Conservation (phyloP, 2,888 invertebrate genomes). For the Suillia variegata region DNA sequence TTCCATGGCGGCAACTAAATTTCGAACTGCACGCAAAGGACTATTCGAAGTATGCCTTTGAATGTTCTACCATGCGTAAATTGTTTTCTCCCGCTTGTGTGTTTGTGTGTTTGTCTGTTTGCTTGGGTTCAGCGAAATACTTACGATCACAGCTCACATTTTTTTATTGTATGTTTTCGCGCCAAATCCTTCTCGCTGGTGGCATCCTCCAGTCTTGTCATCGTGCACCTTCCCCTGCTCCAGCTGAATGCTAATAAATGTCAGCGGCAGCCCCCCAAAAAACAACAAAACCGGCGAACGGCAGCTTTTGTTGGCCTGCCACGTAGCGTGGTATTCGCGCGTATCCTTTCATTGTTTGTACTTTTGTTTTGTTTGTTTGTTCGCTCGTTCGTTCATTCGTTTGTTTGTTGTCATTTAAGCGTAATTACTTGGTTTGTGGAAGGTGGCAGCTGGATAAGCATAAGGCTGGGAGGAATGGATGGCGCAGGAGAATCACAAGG, state of each 20-base stretch:
- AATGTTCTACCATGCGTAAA: too few relatives aligned
- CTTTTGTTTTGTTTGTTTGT: too few relatives aligned
- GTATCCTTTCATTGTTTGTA: too few relatives aligned
- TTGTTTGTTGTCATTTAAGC: not conserved
- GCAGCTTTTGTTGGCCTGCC: not conserved
- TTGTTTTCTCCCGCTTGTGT: not conserved
- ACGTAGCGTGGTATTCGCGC: too few relatives aligned
- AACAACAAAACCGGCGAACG: too few relatives aligned
- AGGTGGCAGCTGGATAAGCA: not conserved
- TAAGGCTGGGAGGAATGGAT: not conserved
- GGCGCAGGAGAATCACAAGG: too few relatives aligned
- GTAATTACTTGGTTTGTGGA: not conserved
- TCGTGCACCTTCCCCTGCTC: not conserved
- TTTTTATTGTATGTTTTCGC: not conserved
- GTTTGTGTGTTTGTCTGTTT: not conserved
- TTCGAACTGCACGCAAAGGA: too few relatives aligned
- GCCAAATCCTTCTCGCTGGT: not conserved
- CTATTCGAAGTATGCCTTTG: too few relatives aligned
- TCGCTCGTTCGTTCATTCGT: not conserved
- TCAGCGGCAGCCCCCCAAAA: not conserved
- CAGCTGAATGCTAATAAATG: conserved; percentile 2
- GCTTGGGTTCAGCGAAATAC: not conserved
- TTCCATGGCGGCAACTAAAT: too few relatives aligned
- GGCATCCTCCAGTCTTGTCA: not conserved
- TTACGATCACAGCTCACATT: too few relatives aligned